Base-by-base conservation (phyloP, 2,113 vertebrate species). In the Pterocles gutturalis region DNA sequence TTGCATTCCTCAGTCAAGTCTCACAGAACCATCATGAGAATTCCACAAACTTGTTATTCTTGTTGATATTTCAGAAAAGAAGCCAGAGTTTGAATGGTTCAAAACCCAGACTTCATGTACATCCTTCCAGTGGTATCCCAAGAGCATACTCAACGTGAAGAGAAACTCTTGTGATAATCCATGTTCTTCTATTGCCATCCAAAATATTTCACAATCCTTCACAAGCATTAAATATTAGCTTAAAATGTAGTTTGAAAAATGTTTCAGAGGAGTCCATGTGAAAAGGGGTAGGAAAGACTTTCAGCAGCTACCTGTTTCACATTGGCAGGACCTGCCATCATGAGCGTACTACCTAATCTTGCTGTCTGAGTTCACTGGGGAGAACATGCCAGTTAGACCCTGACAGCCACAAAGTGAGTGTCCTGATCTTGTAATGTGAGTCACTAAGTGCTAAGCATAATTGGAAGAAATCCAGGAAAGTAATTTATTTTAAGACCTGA, bases 401-500 rank as follows among this genome's bases (percentile, higher is more conserved):
- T 15, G 66, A 95, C 24, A 87, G 29, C 36, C 83, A 86, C 88
- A 86, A 95, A 96, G 84, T 83, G 82, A 58, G 78, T 83, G 79
- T 65, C 38, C 65, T 90, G 70, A 31, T 82, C 91, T 81, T 70
- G 80, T 89, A 96, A 96, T 81, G 28, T 64, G 93, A 96, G 92
- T 57, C 72, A 92, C 61, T 81, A 25, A 91, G 76, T 31, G 54
- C 72, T 82, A 69, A 91, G 76, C 34, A 21, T 80, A 97, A 93
- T 18, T 76, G 60, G 86, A 85, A 90, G 38, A 93, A 93, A 92
- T 70, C 55, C 48, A 94, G 60, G 57, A 72, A 93, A 83, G 38
- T 58, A 92, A 82, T 77, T 91, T 83, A 55, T 82, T 96, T 94
- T 88, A 93, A 93, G 89, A 96, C 34, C 75, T 79, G 70, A 95